A percentile compares a stretch with the other conserved stretches of the same genome.
phyloP scores from a whole-genome alignment of 2,797 vertebrate genomes.

The Microcaecilia unicolor region DNA sequence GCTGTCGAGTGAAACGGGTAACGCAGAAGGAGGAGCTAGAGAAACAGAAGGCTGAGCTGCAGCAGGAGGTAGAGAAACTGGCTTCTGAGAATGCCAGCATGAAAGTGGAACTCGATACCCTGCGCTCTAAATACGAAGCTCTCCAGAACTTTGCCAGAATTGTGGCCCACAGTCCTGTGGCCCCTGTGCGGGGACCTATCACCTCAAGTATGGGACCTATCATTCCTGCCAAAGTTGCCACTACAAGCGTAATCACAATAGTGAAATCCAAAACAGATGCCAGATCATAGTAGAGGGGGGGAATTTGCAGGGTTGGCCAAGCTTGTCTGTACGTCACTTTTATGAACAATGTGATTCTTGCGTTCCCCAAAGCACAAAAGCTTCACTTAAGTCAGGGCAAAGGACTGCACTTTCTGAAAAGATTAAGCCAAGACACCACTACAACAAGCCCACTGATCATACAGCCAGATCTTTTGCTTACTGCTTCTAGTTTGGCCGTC shows the following conservation, averaged over 20 bases:
- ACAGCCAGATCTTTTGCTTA: too few relatives aligned
- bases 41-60: constrained; percentile 89
- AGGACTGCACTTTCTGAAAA: too few relatives aligned
- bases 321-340: constrained; percentile 48
- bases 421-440: too few relatives aligned
- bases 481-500: too few relatives aligned
- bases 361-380: constrained; percentile 60
- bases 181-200: constrained; percentile 72
- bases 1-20: constrained; percentile 92
- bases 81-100: constrained; percentile 94
- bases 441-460: too few relatives aligned
- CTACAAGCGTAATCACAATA: constrained; percentile 98
- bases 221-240: constrained; percentile 88
- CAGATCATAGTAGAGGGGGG: constrained; percentile 74
- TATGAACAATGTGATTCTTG: constrained; percentile 47
- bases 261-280: constrained; percentile 95
- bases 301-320: constrained; percentile 33
- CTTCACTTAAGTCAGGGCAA: too few relatives aligned
- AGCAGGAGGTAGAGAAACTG: constrained; percentile 95
- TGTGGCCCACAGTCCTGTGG: constrained; percentile 86
- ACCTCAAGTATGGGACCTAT: constrained; percentile 78
- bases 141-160: constrained; percentile 96
- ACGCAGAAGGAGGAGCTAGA: constrained; percentile 98
- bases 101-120: constrained; percentile 92
- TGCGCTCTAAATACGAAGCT: constrained; percentile 95